Percentiles rank a stretch among this genome's conserved stretches.
Conservation (phyloP, 2,113 vertebrate species). For the Aythya baeri region DNA sequence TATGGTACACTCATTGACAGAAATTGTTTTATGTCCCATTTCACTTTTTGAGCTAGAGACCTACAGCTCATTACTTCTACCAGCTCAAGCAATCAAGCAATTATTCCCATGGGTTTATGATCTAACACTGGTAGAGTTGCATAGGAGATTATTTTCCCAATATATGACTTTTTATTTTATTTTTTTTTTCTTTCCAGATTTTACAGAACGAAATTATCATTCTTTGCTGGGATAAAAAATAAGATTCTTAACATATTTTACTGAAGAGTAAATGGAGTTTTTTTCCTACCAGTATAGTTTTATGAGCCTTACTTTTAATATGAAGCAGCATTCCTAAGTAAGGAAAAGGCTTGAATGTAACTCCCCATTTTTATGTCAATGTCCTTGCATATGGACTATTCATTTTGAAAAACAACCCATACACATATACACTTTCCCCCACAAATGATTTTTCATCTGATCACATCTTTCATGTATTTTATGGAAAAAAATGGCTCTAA, state of each 20-base stretch:
- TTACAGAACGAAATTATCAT: neutral
- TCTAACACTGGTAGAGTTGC: neutral
- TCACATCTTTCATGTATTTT: neutral
- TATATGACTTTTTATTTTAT: too few relatives aligned
- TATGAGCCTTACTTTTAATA: neutral
- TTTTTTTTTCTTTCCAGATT: neutral
- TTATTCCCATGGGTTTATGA: neutral
- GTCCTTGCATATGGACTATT: accelerated
- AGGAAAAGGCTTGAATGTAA: neutral
- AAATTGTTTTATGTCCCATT: neutral
- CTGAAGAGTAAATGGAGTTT: neutral
- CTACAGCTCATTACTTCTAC: neutral
- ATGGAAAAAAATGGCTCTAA: neutral
- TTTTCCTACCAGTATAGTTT: neutral
- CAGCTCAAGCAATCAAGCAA: neutral
- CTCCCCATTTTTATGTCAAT: neutral
- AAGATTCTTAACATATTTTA: neutral
- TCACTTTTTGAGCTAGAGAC: neutral
- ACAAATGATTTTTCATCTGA: neutral
- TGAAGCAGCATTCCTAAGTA: neutral
- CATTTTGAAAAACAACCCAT: neutral
- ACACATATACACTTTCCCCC: accelerated
- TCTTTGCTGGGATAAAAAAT: neutral
- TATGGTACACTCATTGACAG: neutral
- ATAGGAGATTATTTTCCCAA: neutral